A percentile compares a stretch with the other conserved stretches of the same genome.
phyloP scores from a whole-genome alignment of 2,113 vertebrate species.

The Lepus timidus region DNA sequence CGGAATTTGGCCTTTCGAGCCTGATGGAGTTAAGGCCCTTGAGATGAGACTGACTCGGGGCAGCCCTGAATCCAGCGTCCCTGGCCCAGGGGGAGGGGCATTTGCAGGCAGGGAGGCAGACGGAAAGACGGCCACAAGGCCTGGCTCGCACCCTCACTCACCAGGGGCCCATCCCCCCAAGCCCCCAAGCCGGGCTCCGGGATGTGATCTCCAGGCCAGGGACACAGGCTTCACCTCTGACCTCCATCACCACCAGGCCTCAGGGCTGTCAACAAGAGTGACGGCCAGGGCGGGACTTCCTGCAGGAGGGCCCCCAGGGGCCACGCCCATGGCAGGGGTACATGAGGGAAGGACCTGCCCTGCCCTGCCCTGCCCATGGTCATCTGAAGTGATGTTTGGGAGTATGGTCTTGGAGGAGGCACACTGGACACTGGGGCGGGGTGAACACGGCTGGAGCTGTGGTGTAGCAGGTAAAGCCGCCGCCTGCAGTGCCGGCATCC shows the following conservation, averaged over 20 bases:
- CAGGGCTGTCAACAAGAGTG: neutral
- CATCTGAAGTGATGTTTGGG: neutral
- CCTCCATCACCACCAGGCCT: neutral
- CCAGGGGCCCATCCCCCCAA: too few species aligned
- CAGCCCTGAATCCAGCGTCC: neutral
- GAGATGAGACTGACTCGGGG: neutral
- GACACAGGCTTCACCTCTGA: neutral
- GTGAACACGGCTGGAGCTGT: too few species aligned
- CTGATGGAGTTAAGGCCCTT: neutral
- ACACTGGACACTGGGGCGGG: too few species aligned
- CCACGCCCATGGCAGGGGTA: too few species aligned
- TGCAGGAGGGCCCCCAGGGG: too few species aligned
- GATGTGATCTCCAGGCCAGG: neutral
- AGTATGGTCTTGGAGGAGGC: neutral
- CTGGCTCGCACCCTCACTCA: too few species aligned
- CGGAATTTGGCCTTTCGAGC: neutral
- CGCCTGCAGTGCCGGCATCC: too few species aligned
- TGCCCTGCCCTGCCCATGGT: accelerated
- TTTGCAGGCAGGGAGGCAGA: neutral
- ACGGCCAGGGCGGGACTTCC: too few species aligned
- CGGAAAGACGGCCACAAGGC: too few species aligned
- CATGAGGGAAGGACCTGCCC: too few species aligned
- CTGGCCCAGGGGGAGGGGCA: neutral
- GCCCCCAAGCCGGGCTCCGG: neutral
- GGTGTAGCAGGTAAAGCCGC: too few species aligned